These are phyloP conservation scores for Ciconia stormi DNA, from an alignment of 2,113 vertebrate species.

Conservation along the genomic window DNA sequence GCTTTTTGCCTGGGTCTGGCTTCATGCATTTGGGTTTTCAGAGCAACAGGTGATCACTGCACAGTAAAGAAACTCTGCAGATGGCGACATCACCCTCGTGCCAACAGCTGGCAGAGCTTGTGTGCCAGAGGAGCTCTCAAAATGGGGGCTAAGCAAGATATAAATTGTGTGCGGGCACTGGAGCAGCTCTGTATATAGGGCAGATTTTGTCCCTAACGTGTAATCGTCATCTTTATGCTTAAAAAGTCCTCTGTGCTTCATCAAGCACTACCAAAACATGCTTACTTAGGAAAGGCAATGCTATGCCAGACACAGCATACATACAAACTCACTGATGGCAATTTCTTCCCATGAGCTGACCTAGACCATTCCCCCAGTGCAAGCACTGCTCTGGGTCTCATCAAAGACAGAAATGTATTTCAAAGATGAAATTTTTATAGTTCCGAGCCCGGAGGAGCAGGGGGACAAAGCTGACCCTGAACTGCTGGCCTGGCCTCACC, in stretches of 20 bases:
- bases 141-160: not conserved
- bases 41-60: not conserved
- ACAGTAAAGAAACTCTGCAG: not conserved
- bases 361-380: not conserved
- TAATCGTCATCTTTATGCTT: not conserved
- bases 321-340: not conserved
- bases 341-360: not conserved
- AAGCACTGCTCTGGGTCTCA: not conserved
- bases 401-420: not conserved
- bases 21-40: not conserved
- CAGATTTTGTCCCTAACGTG: not conserved
- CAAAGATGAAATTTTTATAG: not conserved
- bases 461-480: not conserved
- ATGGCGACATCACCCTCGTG: not conserved
- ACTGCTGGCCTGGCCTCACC: not conserved
- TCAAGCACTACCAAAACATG: not conserved
- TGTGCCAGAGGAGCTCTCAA: not conserved
- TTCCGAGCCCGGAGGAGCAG: not conserved
- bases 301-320: not conserved
- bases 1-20: not conserved
- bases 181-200: not conserved
- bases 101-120: not conserved
- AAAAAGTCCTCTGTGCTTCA: not conserved
- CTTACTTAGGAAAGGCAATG: not conserved
- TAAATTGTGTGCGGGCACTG: not conserved